A percentile compares a stretch with the other conserved stretches of the same genome.
These are phyloP conservation scores for Lepidonotus clava DNA, from an alignment of 2,888 invertebrate species.

Conservation along the genomic window DNA sequence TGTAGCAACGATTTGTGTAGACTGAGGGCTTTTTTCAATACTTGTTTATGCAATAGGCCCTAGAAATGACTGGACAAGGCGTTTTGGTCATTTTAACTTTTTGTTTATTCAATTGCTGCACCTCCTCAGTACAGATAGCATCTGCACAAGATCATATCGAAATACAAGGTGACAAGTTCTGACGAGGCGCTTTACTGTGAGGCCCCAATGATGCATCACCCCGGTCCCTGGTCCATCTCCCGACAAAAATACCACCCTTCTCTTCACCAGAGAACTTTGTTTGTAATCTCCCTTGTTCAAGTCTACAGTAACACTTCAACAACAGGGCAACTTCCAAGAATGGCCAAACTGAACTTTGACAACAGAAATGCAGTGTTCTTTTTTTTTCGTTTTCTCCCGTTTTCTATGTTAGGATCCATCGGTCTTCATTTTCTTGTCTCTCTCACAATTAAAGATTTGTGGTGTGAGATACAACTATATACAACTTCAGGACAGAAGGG, in stretches of 20 bases:
- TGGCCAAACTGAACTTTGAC: slow-evolving; percentile 39
- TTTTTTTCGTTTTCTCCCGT: not conserved
- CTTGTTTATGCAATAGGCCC: too few relatives aligned
- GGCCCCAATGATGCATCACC: not conserved
- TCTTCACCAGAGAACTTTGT: not conserved
- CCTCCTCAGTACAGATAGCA: slow-evolving; percentile 26
- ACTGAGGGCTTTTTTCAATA: too few relatives aligned
- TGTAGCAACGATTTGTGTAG: too few relatives aligned
- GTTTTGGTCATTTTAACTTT: slow-evolving; percentile 10
- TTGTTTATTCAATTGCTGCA: slow-evolving; percentile 11
- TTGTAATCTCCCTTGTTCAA: slow-evolving; percentile 48
- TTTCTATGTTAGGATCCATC: not conserved
- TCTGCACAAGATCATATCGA: slow-evolving; percentile 31
- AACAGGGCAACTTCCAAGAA: slow-evolving; percentile 44
- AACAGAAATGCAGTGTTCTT: slow-evolving; percentile 20
- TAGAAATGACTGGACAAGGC: too few relatives aligned
- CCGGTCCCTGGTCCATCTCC: not conserved
- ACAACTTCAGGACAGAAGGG: slow-evolving; percentile 37
- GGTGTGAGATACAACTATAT: slow-evolving; percentile 28
- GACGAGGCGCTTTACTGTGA: not conserved
- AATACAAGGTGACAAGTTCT: slow-evolving; percentile 11
- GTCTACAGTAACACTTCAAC: slow-evolving; percentile 45
- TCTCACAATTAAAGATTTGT: slow-evolving; percentile 13
- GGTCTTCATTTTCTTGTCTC: not conserved
- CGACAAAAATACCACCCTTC: slow-evolving; percentile 43